Evolutionary conservation across 2,113 vertebrate genomes (phyloP), one percentile per base, ranked within the genome.

Genomic region (Ancistrus triradiatus): DNA sequence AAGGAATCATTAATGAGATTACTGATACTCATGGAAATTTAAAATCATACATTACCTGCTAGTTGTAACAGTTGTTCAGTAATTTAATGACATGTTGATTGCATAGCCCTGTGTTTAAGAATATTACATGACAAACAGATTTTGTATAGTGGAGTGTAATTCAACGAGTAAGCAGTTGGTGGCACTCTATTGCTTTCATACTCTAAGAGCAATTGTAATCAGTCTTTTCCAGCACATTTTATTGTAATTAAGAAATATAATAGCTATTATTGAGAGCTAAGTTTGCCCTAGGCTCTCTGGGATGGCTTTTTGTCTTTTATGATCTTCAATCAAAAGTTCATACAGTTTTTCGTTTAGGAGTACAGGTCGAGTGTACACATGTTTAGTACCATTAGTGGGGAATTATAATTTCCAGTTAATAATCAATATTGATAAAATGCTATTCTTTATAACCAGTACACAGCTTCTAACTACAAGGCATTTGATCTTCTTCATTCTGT

Each of bases 151-250:
- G 47, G n/a, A n/a, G n/a, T n/a, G 57, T 11, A 47, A 25, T 62
- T 19, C 7, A 46, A 42, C 21, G 9, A 1, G 13, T 51, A 13
- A 63, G 22, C 60, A 42, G 15, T 51, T 22, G 47, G 35, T 51
- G 60, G 47, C 48, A 63, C 15, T 63, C 47, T 63, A 8, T 42
- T 42, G 35, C 60, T 51, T 63, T 62, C 7, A 22, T 37, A 15
- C 28, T 15, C 19, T 24, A 17, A 35, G 17, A 19, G 31, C 2
- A 8, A 5, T 2, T 53, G 6, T 33, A 53, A 33, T 19, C 17
- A 35, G 10, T 52, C 49, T 53, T 53, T 53, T 35, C 7, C 15
- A 33, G 15, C 13, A 17, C 28, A 35, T 19, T 9, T 14, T 55
- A 10, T 37, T 7, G 1, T 55, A 37, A 35, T 22, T 4, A 5